Percentiles rank a stretch among this genome's conserved stretches.
These are phyloP conservation scores for Aotus griseimembra DNA, from an alignment of 2,797 vertebrate genomes.

Conservation along the genomic window DNA sequence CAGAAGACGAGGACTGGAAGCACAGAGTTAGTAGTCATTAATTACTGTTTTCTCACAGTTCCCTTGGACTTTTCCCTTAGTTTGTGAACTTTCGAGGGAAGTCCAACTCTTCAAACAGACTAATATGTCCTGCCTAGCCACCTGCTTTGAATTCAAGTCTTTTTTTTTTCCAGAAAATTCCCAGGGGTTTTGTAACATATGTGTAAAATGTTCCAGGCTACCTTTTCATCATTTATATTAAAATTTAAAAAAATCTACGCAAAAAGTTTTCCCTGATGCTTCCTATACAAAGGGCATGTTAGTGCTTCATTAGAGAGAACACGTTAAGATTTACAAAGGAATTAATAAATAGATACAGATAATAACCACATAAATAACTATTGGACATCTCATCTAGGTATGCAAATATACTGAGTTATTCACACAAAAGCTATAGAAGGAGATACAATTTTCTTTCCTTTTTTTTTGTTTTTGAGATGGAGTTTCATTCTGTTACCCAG, in stretches of 20 bases:
- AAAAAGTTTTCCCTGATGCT: conserved; percentile 73
- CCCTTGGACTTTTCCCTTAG: conserved; percentile 54
- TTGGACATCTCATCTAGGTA: background rate
- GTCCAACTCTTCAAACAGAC: conserved; percentile 55
- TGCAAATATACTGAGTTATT: background rate
- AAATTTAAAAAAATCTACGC: conserved; percentile 45
- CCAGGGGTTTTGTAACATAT: conserved; percentile 74
- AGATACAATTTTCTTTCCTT: background rate
- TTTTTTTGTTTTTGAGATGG: too few species aligned
- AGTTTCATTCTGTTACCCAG: too few species aligned
- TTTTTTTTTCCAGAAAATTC: conserved; percentile 71
- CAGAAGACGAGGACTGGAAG: background rate
- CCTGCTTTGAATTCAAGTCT: conserved; percentile 77
- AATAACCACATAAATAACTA: background rate
- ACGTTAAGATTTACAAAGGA: background rate
- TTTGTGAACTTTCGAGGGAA: conserved; percentile 68
- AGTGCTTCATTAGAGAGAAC: conserved; percentile 47
- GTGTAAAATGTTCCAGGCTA: conserved; percentile 72
- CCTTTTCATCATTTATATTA: conserved; percentile 74
- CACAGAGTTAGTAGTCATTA: conserved; percentile 36
- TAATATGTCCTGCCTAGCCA: conserved; percentile 68
- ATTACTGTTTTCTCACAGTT: conserved; percentile 41
- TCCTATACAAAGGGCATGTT: conserved; percentile 63
- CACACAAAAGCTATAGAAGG: rapidly evolving
- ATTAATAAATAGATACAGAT: background rate